Evolutionary conservation across 1,140 invertebrate species (phyloP).

Genomic region (Macrocentrus cingulum): DNA sequence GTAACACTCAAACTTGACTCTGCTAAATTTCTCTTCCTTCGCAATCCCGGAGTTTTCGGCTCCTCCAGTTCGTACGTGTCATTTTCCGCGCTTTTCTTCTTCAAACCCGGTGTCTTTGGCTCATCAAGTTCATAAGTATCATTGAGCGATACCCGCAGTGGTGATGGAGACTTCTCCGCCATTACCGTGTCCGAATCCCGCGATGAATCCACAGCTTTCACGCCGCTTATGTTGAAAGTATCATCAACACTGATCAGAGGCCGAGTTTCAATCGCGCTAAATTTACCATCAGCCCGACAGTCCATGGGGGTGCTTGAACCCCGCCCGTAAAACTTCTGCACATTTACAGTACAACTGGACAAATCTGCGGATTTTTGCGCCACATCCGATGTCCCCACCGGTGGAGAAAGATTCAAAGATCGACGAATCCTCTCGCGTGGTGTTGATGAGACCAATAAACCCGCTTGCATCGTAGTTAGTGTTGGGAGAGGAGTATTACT

Average conservation of each 20-base stretch:
- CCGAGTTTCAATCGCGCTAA: slow-evolving; percentile 28
- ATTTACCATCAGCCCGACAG: neutral
- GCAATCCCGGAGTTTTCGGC: slow-evolving; percentile 35
- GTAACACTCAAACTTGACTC: slow-evolving; percentile 20
- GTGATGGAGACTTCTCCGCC: neutral
- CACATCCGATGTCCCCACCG: neutral
- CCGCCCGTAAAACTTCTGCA: slow-evolving; percentile 20
- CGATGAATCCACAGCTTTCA: slow-evolving; percentile 24
- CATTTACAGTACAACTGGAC: slow-evolving; percentile 16
- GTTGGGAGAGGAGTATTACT: slow-evolving; percentile 24
- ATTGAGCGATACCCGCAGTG: too few species aligned
- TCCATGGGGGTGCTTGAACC: slow-evolving; percentile 10
- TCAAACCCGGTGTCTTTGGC: slow-evolving; percentile 22
- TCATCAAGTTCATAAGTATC: slow-evolving; percentile 32
- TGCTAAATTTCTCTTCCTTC: slow-evolving; percentile 19
- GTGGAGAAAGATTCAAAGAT: slow-evolving; percentile 28
- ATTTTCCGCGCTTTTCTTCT: slow-evolving; percentile 2
- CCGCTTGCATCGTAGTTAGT: neutral
- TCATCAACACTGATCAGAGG: slow-evolving; percentile 32
- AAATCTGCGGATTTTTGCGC: neutral
- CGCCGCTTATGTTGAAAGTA: slow-evolving; percentile 26
- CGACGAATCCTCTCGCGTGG: slow-evolving; percentile 22
- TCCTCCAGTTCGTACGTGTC: slow-evolving; percentile 38
- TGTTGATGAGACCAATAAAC: slow-evolving; percentile 27
- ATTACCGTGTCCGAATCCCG: too few species aligned